A percentile compares a stretch with the other conserved stretches of the same genome.
Conservation (phyloP, 2,113 vertebrate genomes). For the Chitala chitala region DNA sequence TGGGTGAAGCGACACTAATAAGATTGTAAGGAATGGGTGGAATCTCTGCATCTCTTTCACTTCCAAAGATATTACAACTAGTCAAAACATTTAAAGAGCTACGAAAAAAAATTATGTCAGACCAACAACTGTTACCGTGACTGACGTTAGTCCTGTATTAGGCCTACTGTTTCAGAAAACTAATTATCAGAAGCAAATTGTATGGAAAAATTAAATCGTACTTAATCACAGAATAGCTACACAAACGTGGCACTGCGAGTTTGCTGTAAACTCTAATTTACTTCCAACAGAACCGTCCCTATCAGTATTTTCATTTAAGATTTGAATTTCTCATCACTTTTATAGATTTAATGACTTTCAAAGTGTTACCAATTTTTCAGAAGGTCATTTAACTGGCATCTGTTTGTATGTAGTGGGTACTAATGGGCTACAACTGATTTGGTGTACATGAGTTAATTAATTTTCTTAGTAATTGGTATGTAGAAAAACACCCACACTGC, state of each 20-base stretch:
- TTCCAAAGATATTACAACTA: not conserved
- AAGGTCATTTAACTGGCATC: conserved; percentile 33
- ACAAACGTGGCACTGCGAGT: no score
- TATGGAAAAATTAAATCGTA: no score
- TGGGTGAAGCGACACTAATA: conserved; percentile 43
- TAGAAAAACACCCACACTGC: no score
- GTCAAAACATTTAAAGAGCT: not conserved
- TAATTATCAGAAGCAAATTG: no score
- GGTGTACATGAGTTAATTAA: conserved; percentile 59
- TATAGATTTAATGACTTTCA: conserved; percentile 9
- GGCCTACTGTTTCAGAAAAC: no score
- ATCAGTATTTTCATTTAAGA: not conserved
- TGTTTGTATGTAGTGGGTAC: conserved; percentile 56
- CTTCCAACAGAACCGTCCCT: not conserved
- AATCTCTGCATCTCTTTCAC: not conserved
- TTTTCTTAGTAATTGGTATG: conserved; percentile 53
- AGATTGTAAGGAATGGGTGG: conserved; percentile 14
- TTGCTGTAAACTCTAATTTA: conserved; percentile 4
- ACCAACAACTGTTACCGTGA: not conserved
- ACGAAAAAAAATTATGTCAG: not conserved
- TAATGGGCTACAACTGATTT: conserved; percentile 66
- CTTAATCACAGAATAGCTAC: no score
- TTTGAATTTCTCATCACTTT: not conserved
- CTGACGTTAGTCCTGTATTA: not conserved
- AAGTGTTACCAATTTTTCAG: conserved; percentile 7